Conservation (phyloP, 2,113 vertebrate species). For the Shinisaurus crocodilurus region DNA sequence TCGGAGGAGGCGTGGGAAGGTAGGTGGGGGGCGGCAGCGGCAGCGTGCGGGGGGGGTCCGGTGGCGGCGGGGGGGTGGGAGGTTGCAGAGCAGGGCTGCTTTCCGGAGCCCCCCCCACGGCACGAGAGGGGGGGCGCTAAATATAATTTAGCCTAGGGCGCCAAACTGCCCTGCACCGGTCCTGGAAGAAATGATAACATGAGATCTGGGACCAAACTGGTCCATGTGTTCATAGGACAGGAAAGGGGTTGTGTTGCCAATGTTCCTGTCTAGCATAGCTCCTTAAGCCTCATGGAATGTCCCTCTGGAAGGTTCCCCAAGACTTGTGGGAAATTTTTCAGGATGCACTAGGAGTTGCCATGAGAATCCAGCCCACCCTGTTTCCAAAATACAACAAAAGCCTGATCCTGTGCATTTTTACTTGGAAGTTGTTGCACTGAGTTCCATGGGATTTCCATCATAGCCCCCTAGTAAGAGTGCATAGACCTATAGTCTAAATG, state of each 20-base stretch:
- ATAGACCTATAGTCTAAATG: conserved; percentile 55
- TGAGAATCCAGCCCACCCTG: too few relatives aligned
- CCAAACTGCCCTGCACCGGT: too few relatives aligned
- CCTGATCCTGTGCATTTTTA: background rate
- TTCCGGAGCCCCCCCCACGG: too few relatives aligned
- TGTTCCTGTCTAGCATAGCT: too few relatives aligned
- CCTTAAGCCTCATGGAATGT: conserved; percentile 1
- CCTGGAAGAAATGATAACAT: conserved; percentile 54
- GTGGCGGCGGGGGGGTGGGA: too few relatives aligned
- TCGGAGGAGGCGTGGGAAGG: too few relatives aligned
- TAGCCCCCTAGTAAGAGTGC: background rate
- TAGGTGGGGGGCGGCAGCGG: too few relatives aligned
- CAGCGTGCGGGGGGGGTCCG: too few relatives aligned
- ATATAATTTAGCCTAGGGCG: too few relatives aligned
- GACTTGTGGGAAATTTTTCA: background rate
- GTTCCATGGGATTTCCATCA: background rate
- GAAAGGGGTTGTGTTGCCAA: too few relatives aligned
- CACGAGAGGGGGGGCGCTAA: too few relatives aligned
- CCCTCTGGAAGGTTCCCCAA: background rate
- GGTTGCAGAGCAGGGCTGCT: too few relatives aligned
- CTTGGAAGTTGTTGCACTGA: background rate
- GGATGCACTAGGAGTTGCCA: background rate
- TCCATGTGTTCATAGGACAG: background rate
- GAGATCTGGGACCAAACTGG: conserved; percentile 2
- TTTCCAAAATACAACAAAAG: background rate